Conservation (phyloP, 2,888 invertebrate genomes). For the Drosophila emarginata region DNA sequence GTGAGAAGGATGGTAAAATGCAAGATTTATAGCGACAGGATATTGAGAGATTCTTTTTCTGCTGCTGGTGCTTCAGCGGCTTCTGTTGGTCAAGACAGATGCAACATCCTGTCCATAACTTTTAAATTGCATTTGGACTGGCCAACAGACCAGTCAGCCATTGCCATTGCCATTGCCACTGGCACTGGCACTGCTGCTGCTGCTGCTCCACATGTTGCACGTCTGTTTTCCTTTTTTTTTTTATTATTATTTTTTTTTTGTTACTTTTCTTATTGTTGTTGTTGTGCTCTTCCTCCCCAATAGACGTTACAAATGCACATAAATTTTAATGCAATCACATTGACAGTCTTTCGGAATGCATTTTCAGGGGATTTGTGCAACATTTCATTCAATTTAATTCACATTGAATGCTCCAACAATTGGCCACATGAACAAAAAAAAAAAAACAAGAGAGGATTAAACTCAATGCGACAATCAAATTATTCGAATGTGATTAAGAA, state of each 20-base stretch:
- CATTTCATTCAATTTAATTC: slow-evolving; percentile 72
- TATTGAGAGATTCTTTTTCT: slow-evolving; percentile 67
- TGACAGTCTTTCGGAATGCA: slow-evolving; percentile 49
- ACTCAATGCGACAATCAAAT: too few species aligned
- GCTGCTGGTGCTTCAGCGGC: slow-evolving; percentile 24
- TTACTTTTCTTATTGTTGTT: not conserved
- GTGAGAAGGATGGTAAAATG: slow-evolving; percentile 56
- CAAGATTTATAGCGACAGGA: slow-evolving; percentile 77
- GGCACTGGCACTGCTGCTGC: slow-evolving; percentile 12
- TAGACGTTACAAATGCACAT: slow-evolving; percentile 74
- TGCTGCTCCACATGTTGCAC: slow-evolving; percentile 72
- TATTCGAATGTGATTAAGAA: too few species aligned
- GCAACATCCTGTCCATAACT: slow-evolving; percentile 77
- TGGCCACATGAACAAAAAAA: not conserved
- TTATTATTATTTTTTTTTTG: not conserved
- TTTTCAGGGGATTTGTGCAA: slow-evolving; percentile 52
- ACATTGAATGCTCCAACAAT: slow-evolving; percentile 50
- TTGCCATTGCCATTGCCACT: slow-evolving; percentile 45
- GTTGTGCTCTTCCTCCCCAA: slow-evolving; percentile 18
- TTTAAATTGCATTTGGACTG: slow-evolving; percentile 65
- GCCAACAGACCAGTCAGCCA: slow-evolving; percentile 15
- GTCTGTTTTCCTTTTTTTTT: slow-evolving; percentile 20
- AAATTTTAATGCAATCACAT: slow-evolving; percentile 79
- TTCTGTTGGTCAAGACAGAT: slow-evolving; percentile 49
- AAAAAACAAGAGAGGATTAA: too few species aligned